Conservation (phyloP, 2,888 invertebrate genomes). For the Acleris literana region DNA sequence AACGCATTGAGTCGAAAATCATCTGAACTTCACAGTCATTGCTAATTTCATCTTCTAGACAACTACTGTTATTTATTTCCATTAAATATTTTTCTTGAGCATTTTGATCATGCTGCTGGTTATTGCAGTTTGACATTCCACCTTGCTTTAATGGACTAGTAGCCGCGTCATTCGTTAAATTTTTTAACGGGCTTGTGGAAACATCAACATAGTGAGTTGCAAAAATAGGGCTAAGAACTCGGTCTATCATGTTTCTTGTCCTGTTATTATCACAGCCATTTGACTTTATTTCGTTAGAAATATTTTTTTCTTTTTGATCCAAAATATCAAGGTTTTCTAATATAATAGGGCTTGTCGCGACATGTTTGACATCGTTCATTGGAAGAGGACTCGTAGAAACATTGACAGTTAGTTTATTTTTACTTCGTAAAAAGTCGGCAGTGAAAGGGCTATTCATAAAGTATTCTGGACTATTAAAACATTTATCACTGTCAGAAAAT, state of each 20-base stretch:
- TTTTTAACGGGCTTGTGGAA: conserved; percentile 44
- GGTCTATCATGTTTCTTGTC: conserved; percentile 33
- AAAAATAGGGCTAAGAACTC: conserved; percentile 47
- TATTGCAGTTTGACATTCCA: not conserved
- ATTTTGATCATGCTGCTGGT: conserved; percentile 4
- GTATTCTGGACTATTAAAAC: conserved; percentile 65
- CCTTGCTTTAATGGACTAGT: conserved; percentile 38
- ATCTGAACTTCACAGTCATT: conserved; percentile 62
- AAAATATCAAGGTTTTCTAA: conserved; percentile 34
- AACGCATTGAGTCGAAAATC: conserved; percentile 62
- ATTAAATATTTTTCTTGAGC: conserved; percentile 50
- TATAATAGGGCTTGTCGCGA: conserved; percentile 43
- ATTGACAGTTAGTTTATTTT: conserved; percentile 37
- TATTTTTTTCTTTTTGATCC: not conserved
- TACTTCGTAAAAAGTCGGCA: conserved; percentile 26
- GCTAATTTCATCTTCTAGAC: conserved; percentile 44
- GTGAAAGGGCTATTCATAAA: conserved; percentile 44
- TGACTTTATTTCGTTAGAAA: conserved; percentile 4
- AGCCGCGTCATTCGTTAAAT: conserved; percentile 16
- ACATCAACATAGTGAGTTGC: conserved; percentile 38
- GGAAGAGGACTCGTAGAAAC: conserved; percentile 43
- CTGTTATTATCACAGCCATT: not conserved
- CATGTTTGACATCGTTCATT: conserved; percentile 28
- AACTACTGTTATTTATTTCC: conserved; percentile 56
- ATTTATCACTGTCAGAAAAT: conserved; percentile 66